Percentiles rank a stretch among this genome's conserved stretches.
These are phyloP conservation scores for Collichthys lucidus DNA, from an alignment of 2,113 vertebrate species.

Conservation along the genomic window DNA sequence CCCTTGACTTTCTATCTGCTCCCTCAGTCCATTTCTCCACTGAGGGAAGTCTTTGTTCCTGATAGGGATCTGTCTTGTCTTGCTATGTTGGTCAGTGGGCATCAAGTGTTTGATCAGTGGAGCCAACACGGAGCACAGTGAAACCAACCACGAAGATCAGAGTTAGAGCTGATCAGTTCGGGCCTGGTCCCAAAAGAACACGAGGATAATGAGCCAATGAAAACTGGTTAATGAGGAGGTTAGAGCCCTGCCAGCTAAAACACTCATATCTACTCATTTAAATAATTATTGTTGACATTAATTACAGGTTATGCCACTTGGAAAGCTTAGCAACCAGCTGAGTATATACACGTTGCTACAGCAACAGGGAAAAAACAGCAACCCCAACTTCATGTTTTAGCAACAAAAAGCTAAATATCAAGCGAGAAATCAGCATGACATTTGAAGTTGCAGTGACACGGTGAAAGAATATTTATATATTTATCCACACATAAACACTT, in stretches of 20 bases:
- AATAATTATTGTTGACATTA: background rate
- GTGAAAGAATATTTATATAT: too few species aligned
- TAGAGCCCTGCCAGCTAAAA: background rate
- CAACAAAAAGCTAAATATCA: background rate
- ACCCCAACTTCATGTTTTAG: background rate
- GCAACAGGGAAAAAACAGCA: conserved; percentile 13
- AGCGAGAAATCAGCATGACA: too few species aligned
- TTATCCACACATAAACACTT: too few species aligned
- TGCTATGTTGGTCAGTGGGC: background rate
- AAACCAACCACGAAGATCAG: conserved; percentile 1
- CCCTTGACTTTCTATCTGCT: background rate
- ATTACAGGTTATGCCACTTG: background rate
- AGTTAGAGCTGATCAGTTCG: background rate
- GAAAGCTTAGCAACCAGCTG: background rate
- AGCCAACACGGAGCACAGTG: background rate
- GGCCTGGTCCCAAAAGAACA: background rate
- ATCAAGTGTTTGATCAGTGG: conserved; percentile 28
- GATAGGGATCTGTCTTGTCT: background rate
- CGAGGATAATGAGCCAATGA: background rate
- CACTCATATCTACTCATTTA: background rate
- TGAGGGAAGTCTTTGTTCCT: background rate
- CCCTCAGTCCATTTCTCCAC: background rate
- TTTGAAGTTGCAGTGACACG: background rate
- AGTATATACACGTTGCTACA: background rate
- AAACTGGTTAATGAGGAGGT: background rate